These are phyloP conservation scores for Eumacrocentrus americanus DNA, from an alignment of 2,888 invertebrate genomes.

Conservation along the genomic window DNA sequence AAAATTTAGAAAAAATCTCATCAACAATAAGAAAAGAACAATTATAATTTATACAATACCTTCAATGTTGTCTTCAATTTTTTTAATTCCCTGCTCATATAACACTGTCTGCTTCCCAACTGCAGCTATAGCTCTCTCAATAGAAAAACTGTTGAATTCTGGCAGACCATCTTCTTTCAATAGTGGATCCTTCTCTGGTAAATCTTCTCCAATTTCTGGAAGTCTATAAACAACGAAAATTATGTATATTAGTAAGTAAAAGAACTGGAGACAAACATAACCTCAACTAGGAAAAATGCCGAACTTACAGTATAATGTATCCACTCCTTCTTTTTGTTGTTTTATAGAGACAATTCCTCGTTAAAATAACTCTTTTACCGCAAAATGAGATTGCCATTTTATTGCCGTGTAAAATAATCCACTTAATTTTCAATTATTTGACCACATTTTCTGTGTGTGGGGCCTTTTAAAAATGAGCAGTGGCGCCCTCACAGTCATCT, in stretches of 20 bases:
- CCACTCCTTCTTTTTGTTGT: slow-evolving; percentile 64
- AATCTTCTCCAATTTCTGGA: slow-evolving; percentile 85
- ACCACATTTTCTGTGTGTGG: background rate
- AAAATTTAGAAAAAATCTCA: background rate
- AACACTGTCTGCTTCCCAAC: slow-evolving; percentile 83
- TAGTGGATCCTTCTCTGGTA: slow-evolving; percentile 76
- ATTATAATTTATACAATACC: slow-evolving; percentile 44
- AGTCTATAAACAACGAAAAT: slow-evolving; percentile 65
- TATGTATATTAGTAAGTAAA: background rate
- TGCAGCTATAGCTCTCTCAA: slow-evolving; percentile 84
- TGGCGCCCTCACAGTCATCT: background rate
- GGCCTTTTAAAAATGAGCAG: background rate
- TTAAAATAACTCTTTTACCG: slow-evolving; percentile 52
- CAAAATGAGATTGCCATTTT: slow-evolving; percentile 59
- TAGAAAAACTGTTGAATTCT: slow-evolving; percentile 79
- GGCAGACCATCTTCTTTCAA: slow-evolving; percentile 77
- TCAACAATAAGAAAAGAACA: background rate
- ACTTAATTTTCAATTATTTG: slow-evolving; percentile 4
- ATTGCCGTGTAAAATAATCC: background rate
- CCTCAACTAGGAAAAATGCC: slow-evolving; percentile 21
- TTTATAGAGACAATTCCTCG: slow-evolving; percentile 47
- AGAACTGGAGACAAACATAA: slow-evolving; percentile 34
- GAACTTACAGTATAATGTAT: slow-evolving; percentile 75
- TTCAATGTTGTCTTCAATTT: slow-evolving; percentile 69
- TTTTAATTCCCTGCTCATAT: slow-evolving; percentile 77